Evolutionary conservation across 2,113 vertebrate species (phyloP).

Genomic region (Toxotes chatareus): DNA sequence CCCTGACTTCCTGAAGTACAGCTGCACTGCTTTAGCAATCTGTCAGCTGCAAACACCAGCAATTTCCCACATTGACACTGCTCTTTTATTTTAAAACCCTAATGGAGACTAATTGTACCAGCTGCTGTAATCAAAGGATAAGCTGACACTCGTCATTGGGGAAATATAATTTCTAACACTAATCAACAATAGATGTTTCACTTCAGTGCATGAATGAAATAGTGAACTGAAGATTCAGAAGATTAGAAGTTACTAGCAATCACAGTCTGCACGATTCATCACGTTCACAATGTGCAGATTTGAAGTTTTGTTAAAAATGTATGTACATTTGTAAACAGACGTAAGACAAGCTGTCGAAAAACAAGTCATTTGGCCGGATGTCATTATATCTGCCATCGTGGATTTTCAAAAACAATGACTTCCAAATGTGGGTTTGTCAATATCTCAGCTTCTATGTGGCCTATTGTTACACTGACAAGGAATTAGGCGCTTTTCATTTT

Average conservation of each 20-base stretch:
- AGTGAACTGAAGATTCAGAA: not conserved
- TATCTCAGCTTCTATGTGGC: no score
- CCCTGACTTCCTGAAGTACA: slow-evolving; percentile 44
- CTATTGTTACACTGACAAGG: not conserved
- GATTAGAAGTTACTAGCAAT: not conserved
- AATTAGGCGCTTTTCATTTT: not conserved
- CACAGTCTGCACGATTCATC: no score
- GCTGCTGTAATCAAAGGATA: slow-evolving; percentile 38
- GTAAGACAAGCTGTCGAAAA: no score
- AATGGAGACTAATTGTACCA: slow-evolving; percentile 30
- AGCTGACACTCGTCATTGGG: not conserved
- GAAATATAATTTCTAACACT: not conserved
- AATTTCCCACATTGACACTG: slow-evolving; percentile 16
- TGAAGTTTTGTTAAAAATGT: not conserved
- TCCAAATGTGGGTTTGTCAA: no score
- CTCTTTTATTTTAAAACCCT: slow-evolving; percentile 35
- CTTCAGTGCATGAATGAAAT: not conserved
- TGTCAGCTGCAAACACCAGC: slow-evolving; percentile 15
- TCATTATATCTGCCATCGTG: no score
- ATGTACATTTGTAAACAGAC: not conserved
- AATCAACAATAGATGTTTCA: not conserved
- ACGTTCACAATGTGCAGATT: not conserved
- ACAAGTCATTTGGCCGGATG: no score
- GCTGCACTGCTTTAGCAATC: slow-evolving; percentile 33
- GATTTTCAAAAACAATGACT: no score